Evolutionary conservation across 2,888 invertebrate genomes (phyloP).

Genomic region (Trilocha varians): DNA sequence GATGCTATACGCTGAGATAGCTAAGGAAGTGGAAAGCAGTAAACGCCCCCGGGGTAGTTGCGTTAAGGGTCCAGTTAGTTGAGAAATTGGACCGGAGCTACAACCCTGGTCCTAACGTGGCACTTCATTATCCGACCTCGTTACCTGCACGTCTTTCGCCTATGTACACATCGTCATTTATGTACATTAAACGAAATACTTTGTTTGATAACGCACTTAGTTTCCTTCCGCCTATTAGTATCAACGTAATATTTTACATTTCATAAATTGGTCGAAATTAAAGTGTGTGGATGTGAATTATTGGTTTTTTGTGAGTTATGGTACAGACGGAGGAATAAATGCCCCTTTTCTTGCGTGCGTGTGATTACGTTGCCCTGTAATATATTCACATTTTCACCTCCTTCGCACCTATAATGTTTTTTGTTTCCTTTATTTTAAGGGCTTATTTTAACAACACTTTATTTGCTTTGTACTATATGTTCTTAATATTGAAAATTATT

Average conservation of each 20-base stretch:
- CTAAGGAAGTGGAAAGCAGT: slow-evolving; percentile 28
- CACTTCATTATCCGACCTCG: slow-evolving; percentile 58
- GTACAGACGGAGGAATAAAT: slow-evolving; percentile 37
- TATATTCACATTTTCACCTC: slow-evolving; percentile 71
- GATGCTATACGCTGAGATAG: slow-evolving; percentile 19
- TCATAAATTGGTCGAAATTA: slow-evolving; percentile 52
- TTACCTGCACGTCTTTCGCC: slow-evolving; percentile 35
- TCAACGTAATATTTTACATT: slow-evolving; percentile 27
- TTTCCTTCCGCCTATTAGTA: not conserved
- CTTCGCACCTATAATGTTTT: slow-evolving; percentile 61
- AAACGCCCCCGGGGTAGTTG: slow-evolving; percentile 42
- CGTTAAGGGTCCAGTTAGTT: slow-evolving; percentile 50
- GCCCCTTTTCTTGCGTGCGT: slow-evolving; percentile 62
- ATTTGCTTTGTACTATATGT: too few relatives aligned
- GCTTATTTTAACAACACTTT: too few relatives aligned
- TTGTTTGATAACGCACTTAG: not conserved
- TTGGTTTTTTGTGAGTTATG: slow-evolving; percentile 59
- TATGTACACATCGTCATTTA: slow-evolving; percentile 26
- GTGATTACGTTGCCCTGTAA: slow-evolving; percentile 65
- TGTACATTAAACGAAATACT: not conserved
- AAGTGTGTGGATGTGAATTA: slow-evolving; percentile 62
- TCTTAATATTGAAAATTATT: too few relatives aligned
- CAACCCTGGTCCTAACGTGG: slow-evolving; percentile 48
- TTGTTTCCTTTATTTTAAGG: slow-evolving; percentile 41
- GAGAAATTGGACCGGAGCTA: slow-evolving; percentile 50